Evolutionary conservation across 2,797 vertebrate species (phyloP), one percentile per base, ranked within the genome.

Genomic region (Craterocephalus amniculus): DNA sequence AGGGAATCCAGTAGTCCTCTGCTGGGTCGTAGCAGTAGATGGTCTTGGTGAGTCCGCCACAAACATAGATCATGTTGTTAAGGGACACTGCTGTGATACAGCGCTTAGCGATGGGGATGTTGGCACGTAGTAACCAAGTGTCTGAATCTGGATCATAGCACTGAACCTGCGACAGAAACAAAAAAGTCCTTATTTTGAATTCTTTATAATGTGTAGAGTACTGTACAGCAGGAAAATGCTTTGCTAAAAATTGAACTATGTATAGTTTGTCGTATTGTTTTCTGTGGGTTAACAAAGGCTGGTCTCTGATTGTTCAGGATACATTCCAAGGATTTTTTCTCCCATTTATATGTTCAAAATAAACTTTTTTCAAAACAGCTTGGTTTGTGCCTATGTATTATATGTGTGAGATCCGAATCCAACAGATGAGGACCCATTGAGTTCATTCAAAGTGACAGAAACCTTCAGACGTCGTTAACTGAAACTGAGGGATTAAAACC

Each of bases 1-100:
- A 97, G 0, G 96, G 96, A 87, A 99, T 98, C 98, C 98, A 99
- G 92, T 96, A 97, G 92, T 99, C 97, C 86, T 98, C 96, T 26
- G 83, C 74, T 0, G 97, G 98, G 85, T 99, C 97, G 2, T 99
- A 99, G 92, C 97, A 99, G 91, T 96, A 98, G 79, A 99, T 96
- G 36, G 95, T 95, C 88, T 97, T 97, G 81, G 97, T 99, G 76
- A 99, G 96, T 11, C 98, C 98, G 0, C 98, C 98, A 12, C 96
- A 96, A 67, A 99, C 96, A 0, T 99, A 99, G 84, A 99, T 95
- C 80, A 99, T 78, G 80, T 97, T 97, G 92, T 97, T 99, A 51
- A 99, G 91, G 76, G 97, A 97, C 67, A 98, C 97, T 0, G 98
- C 97, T 0, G 97, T 97, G 88, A 99, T 99, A 31, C 98, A 99